Evolutionary conservation across 2,113 vertebrate genomes (phyloP).

Genomic region (Lepidothrix coronata): DNA sequence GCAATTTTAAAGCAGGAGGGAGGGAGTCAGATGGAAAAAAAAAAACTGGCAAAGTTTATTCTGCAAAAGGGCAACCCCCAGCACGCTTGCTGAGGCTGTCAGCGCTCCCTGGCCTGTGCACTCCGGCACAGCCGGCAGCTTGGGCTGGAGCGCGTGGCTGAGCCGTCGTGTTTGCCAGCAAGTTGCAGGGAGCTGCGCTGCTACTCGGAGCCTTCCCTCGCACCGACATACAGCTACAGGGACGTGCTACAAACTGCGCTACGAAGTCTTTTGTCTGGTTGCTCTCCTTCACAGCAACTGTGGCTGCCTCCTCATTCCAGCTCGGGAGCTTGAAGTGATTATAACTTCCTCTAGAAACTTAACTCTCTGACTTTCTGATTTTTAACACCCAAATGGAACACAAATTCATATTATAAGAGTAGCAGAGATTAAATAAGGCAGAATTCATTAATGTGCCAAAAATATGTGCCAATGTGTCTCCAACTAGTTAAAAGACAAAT

Average conservation of each 20-base stretch:
- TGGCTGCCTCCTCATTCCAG: constrained; percentile 41
- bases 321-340: constrained; percentile 57
- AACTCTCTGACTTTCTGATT: constrained; percentile 74
- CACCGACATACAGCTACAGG: background rate
- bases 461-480: constrained; percentile 82
- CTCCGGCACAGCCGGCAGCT: background rate
- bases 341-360: constrained; percentile 71
- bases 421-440: constrained; percentile 77
- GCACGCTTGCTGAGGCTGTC: background rate
- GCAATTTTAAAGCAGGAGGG: background rate
- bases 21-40: background rate
- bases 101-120: background rate
- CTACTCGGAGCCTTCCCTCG: background rate
- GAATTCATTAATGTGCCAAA: constrained; percentile 81
- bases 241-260: background rate
- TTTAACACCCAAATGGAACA: constrained; percentile 74
- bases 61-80: background rate
- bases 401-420: constrained; percentile 76
- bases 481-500: constrained; percentile 83
- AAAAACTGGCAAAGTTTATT: background rate
- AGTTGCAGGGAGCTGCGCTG: background rate
- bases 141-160: background rate
- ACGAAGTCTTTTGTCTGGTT: background rate
- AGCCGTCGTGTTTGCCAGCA: background rate
- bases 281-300: constrained; percentile 6